phyloP scores from a whole-genome alignment of 2,797 vertebrate species.

The Lepilemur ruficaudatus region DNA sequence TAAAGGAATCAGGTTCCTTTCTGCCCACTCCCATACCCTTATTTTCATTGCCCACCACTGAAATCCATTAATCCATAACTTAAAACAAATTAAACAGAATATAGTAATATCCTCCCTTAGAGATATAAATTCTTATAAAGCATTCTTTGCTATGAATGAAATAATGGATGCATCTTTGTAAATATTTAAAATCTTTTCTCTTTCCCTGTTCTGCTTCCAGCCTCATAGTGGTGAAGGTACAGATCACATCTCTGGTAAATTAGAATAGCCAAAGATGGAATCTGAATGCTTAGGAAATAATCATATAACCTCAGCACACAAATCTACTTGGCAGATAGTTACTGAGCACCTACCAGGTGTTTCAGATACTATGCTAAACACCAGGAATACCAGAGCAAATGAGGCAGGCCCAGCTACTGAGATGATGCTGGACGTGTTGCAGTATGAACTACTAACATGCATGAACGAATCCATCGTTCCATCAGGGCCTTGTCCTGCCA shows the following conservation, averaged over 20 bases:
- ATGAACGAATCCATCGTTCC: background rate
- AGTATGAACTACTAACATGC: background rate
- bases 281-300: conserved; percentile 26
- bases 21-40: background rate
- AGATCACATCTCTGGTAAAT: background rate
- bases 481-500: background rate
- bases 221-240: background rate
- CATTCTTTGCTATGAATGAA: background rate
- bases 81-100: conserved; percentile 22
- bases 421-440: background rate
- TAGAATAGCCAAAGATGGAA: background rate
- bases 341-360: background rate
- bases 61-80: conserved; percentile 21
- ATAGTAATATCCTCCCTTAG: background rate
- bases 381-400: background rate
- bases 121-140: background rate
- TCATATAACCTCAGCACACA: background rate
- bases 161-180: background rate
- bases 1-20: background rate
- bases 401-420: background rate
- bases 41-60: background rate
- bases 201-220: background rate
- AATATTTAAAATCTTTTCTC: background rate
- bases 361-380: background rate
- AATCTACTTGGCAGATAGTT: background rate